Evolutionary conservation across 1,140 invertebrate genomes (phyloP).

Genomic region (Varroa destructor): DNA sequence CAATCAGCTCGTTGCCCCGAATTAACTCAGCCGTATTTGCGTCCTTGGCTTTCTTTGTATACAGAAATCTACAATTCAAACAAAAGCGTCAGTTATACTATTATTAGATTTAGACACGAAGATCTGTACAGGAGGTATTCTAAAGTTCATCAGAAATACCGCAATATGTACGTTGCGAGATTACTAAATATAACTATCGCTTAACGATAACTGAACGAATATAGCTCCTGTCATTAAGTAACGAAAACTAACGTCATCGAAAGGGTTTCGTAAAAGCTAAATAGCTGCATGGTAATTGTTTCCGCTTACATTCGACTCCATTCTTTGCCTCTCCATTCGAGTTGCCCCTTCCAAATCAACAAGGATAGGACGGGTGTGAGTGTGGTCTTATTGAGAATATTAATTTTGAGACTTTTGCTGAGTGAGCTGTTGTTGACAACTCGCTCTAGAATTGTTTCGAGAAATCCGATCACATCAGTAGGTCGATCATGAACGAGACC

Average conservation of each 20-base stretch:
- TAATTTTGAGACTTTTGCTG: conserved; percentile 23
- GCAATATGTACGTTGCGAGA: too few relatives aligned
- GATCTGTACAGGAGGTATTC: too few relatives aligned
- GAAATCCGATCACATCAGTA: conserved; percentile 16
- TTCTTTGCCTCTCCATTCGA: conserved; percentile 24
- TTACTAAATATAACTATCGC: too few relatives aligned
- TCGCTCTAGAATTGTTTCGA: background rate
- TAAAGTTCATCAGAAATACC: too few relatives aligned
- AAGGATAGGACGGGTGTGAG: conserved; percentile 5
- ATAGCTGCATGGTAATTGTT: too few relatives aligned
- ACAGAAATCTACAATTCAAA: background rate
- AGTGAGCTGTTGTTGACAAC: background rate
- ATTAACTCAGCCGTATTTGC: background rate
- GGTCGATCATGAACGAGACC: conserved; percentile 9
- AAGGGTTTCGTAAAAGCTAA: too few relatives aligned
- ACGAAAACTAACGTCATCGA: too few relatives aligned
- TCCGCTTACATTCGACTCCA: conserved; percentile 14
- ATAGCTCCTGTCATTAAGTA: too few relatives aligned
- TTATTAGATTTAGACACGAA: too few relatives aligned
- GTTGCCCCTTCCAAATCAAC: conserved; percentile 1
- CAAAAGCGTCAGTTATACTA: too few relatives aligned
- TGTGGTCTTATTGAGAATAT: conserved; percentile 1
- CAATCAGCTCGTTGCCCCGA: background rate
- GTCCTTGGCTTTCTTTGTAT: background rate
- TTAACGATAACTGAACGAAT: too few relatives aligned